Conservation (phyloP, 2,888 invertebrate species). For the Augiades crinisus region DNA sequence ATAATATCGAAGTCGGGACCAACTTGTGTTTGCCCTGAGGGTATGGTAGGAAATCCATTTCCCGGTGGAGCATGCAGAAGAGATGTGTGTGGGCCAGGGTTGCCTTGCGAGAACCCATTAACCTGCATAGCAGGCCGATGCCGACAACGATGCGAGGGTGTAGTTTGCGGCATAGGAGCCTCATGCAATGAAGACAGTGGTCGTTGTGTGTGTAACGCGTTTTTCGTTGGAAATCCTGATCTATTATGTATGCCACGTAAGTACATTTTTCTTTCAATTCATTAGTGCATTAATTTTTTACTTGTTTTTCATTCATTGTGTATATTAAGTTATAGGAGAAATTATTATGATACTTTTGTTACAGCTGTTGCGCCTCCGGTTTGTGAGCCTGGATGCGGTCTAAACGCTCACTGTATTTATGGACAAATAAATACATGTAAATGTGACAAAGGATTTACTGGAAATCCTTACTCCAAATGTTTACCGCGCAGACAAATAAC, state of each 20-base stretch:
- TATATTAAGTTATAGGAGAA: not conserved
- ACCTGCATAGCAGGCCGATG: conserved; percentile 94
- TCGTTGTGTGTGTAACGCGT: conserved; percentile 92
- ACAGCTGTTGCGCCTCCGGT: conserved; percentile 88
- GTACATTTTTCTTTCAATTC: no score
- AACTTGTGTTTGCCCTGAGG: conserved; percentile 93
- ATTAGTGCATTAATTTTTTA: no score
- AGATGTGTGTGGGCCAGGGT: conserved; percentile 89
- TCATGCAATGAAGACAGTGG: conserved; percentile 90
- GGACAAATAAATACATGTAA: conserved; percentile 88
- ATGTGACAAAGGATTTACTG: conserved; percentile 91
- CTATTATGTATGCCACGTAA: conserved; percentile 95
- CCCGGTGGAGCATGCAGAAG: conserved; percentile 92
- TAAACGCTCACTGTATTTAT: conserved; percentile 94
- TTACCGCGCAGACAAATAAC: conserved; percentile 85
- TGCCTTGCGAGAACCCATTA: conserved; percentile 89
- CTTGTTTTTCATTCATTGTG: not conserved
- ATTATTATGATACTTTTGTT: conserved; percentile 38
- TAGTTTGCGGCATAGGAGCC: conserved; percentile 94
- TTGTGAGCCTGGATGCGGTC: conserved; percentile 90
- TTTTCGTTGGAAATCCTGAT: conserved; percentile 94
- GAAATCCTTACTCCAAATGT: conserved; percentile 94
- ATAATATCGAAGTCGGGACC: conserved; percentile 92
- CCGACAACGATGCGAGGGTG: conserved; percentile 92
- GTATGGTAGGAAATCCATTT: conserved; percentile 94